phyloP scores from a whole-genome alignment of 2,113 vertebrate species.

The Marmota flaviventris region DNA sequence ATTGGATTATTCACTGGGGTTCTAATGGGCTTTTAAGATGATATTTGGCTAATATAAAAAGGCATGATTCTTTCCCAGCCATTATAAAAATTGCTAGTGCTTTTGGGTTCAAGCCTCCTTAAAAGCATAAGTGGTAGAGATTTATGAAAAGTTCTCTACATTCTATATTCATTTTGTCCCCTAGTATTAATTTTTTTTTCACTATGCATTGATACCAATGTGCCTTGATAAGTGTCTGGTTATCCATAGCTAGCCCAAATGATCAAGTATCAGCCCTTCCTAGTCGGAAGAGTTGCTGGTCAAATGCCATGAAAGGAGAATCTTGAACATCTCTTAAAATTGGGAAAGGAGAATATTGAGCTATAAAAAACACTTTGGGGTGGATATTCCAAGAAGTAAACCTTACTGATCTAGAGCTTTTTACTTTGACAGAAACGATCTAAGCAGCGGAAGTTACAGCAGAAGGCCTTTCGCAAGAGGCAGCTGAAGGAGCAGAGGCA shows the following conservation, averaged over 20 bases:
- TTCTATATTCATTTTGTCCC: constrained; percentile 24
- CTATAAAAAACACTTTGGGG: background rate
- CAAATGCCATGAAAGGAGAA: constrained; percentile 39
- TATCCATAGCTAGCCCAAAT: constrained; percentile 48
- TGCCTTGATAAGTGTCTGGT: constrained; percentile 31
- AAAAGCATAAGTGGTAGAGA: constrained; percentile 41
- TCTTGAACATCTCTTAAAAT: constrained; percentile 61
- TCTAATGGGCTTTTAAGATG: constrained; percentile 56
- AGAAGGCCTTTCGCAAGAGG: constrained; percentile 98
- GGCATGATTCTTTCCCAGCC: background rate
- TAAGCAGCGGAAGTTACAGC: constrained; percentile 98
- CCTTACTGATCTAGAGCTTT: constrained; percentile 63
- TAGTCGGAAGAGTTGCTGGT: constrained; percentile 17
- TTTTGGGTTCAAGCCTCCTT: constrained; percentile 43
- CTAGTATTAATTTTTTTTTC: constrained; percentile 45
- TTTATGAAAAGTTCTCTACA: background rate
- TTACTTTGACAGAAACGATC: constrained; percentile 94
- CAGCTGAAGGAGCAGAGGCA: constrained; percentile 99
- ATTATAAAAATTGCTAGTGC: constrained; percentile 49
- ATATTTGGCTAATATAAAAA: constrained; percentile 58
- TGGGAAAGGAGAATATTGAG: constrained; percentile 43
- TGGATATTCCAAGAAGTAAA: constrained; percentile 54
- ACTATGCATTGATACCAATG: background rate
- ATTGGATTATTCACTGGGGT: constrained; percentile 14
- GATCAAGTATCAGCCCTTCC: background rate